These are phyloP conservation scores for Tachina fera DNA, from an alignment of 2,888 invertebrate species.

Conservation along the genomic window DNA sequence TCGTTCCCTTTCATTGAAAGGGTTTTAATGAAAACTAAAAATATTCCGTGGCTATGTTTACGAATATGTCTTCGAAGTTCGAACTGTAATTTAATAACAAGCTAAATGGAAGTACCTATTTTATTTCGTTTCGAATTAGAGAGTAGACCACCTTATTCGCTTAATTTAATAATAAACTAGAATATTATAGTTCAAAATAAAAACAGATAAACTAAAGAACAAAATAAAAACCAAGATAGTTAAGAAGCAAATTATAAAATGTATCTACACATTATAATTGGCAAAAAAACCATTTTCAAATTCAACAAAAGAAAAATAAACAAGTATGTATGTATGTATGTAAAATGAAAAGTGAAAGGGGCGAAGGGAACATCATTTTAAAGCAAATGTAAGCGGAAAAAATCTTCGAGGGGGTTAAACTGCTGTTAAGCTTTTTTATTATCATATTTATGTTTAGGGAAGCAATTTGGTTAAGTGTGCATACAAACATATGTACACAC, in stretches of 20 bases:
- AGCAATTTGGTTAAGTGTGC: background rate
- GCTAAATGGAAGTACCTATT: too few relatives aligned
- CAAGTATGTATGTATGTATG: too few relatives aligned
- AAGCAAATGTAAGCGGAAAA: constrained; percentile 3
- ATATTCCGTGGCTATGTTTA: too few relatives aligned
- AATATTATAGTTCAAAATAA: constrained; percentile 27
- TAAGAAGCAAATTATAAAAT: background rate
- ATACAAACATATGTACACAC: background rate
- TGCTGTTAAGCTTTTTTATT: background rate
- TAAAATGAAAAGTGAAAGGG: constrained; percentile 44
- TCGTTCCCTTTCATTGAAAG: too few relatives aligned
- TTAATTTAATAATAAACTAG: constrained; percentile 7
- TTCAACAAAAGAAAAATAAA: background rate
- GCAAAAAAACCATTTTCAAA: background rate
- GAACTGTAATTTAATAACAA: too few relatives aligned
- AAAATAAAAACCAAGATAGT: constrained; percentile 33
- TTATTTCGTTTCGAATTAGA: too few relatives aligned
- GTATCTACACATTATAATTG: background rate
- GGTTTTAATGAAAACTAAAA: too few relatives aligned
- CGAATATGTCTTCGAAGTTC: too few relatives aligned
- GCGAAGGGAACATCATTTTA: constrained; percentile 1
- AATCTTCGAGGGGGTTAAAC: background rate
- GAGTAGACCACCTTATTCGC: background rate
- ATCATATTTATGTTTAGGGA: background rate
- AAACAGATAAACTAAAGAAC: constrained; percentile 35